phyloP scores from a whole-genome alignment of 2,888 invertebrate species.

The Heterodera filipjevi region DNA sequence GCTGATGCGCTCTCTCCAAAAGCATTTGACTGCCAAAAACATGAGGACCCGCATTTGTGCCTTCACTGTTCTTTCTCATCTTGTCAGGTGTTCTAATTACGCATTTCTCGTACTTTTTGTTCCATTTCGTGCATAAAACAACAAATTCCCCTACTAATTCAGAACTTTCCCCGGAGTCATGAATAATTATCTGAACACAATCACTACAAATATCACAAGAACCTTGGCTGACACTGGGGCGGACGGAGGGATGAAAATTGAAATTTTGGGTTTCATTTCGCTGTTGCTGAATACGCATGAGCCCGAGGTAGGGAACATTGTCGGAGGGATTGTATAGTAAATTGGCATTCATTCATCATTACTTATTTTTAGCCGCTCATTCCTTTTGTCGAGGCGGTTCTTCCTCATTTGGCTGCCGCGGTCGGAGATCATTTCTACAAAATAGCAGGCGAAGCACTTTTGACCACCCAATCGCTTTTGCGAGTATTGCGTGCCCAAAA shows the following conservation, averaged over 20 bases:
- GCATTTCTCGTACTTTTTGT: too few relatives aligned
- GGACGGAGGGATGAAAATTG: slow-evolving; percentile 87
- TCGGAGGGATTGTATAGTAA: not conserved
- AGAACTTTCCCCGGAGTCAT: slow-evolving; percentile 36
- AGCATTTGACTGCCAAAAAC: slow-evolving; percentile 77
- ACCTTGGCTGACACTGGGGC: slow-evolving; percentile 15
- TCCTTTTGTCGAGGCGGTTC: slow-evolving; percentile 67
- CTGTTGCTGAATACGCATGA: slow-evolving; percentile 80
- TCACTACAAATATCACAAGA: slow-evolving; percentile 18
- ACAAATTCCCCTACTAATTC: too few relatives aligned
- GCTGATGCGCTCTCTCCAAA: slow-evolving; percentile 86
- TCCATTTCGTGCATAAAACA: too few relatives aligned
- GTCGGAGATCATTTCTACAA: slow-evolving; percentile 97
- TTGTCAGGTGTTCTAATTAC: not conserved
- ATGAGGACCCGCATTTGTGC: slow-evolving; percentile 88
- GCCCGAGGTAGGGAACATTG: slow-evolving; percentile 68
- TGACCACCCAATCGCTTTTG: slow-evolving; percentile 89
- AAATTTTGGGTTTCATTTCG: slow-evolving; percentile 88
- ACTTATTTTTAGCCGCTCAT: slow-evolving; percentile 73
- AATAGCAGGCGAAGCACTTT: slow-evolving; percentile 88
- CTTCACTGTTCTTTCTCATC: slow-evolving; percentile 75
- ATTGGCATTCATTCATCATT: not conserved
- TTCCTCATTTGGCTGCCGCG: slow-evolving; percentile 79
- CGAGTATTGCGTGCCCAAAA: slow-evolving; percentile 81
- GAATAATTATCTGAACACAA: slow-evolving; percentile 22